Evolutionary conservation across 2,113 vertebrate genomes (phyloP).

Genomic region (Barbus barbus): DNA sequence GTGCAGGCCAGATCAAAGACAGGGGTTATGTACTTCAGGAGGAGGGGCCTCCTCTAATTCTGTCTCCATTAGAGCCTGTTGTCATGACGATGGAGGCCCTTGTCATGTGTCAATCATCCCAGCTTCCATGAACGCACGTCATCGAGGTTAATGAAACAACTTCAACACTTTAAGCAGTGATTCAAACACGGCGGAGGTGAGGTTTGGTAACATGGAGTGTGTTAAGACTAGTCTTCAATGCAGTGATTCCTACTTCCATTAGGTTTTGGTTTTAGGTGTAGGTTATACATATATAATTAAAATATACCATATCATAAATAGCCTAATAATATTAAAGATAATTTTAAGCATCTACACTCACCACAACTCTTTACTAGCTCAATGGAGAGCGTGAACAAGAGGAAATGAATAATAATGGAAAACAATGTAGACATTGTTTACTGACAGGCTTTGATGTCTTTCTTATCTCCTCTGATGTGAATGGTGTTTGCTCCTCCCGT

Average conservation of each 20-base stretch:
- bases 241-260: background rate
- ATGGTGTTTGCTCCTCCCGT: slow-evolving; percentile 41
- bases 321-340: background rate
- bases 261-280: background rate
- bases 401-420: background rate
- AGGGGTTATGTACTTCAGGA: slow-evolving; percentile 60
- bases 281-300: background rate
- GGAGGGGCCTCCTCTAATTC: slow-evolving; percentile 56
- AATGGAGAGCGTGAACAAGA: background rate
- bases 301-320: background rate
- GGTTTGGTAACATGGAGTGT: background rate
- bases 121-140: slow-evolving; percentile 41
- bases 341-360: background rate
- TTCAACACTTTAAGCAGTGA: slow-evolving; percentile 32
- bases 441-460: slow-evolving; percentile 49
- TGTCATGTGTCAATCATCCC: slow-evolving; percentile 22
- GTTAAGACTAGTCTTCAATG: background rate
- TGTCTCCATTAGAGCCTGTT: slow-evolving; percentile 44
- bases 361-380: background rate
- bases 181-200: slow-evolving; percentile 2
- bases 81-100: slow-evolving; percentile 55
- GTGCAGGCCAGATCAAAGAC: slow-evolving; percentile 47
- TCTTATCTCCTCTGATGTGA: slow-evolving; percentile 11
- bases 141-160: slow-evolving; percentile 48
- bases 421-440: slow-evolving; percentile 27